A percentile compares a stretch with the other conserved stretches of the same genome.
phyloP scores from a whole-genome alignment of 2,888 invertebrate genomes.

The Chironomus tentans region DNA sequence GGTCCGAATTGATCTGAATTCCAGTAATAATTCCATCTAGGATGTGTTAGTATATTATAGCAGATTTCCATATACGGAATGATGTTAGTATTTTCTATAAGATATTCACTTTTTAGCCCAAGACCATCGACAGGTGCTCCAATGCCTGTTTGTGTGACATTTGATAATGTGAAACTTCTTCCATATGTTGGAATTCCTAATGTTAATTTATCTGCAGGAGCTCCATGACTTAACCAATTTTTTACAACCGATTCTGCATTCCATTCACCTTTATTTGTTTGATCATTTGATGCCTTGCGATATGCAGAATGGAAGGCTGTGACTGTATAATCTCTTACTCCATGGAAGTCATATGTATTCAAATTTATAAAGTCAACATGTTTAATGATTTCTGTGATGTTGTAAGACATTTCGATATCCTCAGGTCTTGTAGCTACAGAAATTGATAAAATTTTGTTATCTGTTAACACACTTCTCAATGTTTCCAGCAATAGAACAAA shows the following conservation, averaged over 20 bases:
- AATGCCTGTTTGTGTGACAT: constrained; percentile 40
- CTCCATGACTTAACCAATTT: constrained; percentile 48
- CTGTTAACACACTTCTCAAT: not conserved
- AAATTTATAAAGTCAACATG: constrained; percentile 5
- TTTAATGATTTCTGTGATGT: not conserved
- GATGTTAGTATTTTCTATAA: constrained; percentile 44
- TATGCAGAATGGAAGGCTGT: not conserved
- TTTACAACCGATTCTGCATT: constrained; percentile 33
- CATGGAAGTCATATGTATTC: not conserved
- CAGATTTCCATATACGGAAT: constrained; percentile 59
- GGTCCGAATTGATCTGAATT: constrained; percentile 55
- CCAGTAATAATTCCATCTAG: constrained; percentile 41
- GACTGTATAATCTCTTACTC: not conserved
- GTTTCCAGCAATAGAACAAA: not conserved
- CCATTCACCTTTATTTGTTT: not conserved
- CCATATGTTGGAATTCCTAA: constrained; percentile 58
- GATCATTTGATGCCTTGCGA: not conserved
- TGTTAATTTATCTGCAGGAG: constrained; percentile 48
- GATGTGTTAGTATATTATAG: constrained; percentile 50
- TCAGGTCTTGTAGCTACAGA: not conserved
- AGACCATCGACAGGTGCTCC: constrained; percentile 46
- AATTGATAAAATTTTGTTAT: not conserved
- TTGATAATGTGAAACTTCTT: constrained; percentile 48
- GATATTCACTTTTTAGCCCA: constrained; percentile 50
- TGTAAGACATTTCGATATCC: not conserved